These are phyloP conservation scores for Incurvaria masculella DNA, from an alignment of 2,888 invertebrate species.

Conservation along the genomic window DNA sequence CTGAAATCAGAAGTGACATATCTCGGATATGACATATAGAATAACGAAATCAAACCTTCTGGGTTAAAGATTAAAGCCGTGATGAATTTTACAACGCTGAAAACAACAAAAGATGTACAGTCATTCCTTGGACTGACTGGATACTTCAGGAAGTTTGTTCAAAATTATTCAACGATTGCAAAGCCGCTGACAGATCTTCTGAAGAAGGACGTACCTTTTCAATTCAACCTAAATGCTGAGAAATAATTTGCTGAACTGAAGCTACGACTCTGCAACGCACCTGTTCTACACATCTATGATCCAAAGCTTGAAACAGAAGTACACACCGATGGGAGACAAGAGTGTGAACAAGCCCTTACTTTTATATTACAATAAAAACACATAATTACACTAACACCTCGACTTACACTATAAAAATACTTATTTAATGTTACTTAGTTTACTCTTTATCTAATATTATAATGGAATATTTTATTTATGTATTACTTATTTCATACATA, in stretches of 20 bases:
- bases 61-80: background rate
- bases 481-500: too few relatives aligned
- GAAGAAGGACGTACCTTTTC: background rate
- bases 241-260: constrained; percentile 6
- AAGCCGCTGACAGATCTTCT: background rate
- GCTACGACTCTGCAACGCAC: constrained; percentile 4
- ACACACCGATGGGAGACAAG: too few relatives aligned
- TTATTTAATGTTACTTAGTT: too few relatives aligned
- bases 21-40: constrained; percentile 14
- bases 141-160: constrained; percentile 3
- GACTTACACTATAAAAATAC: too few relatives aligned
- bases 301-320: constrained; percentile 17
- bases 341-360: too few relatives aligned
- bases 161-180: background rate
- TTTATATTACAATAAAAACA: too few relatives aligned
- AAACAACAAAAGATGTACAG: background rate
- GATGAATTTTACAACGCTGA: background rate
- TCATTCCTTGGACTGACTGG: constrained; percentile 3
- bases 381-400: too few relatives aligned
- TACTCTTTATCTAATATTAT: too few relatives aligned
- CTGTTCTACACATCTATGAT: constrained; percentile 19
- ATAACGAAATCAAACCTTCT: background rate
- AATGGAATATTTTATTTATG: too few relatives aligned
- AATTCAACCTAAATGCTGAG: constrained; percentile 4
- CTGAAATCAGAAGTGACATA: constrained; percentile 19